phyloP scores from a whole-genome alignment of 2,113 vertebrate species.

The Rynchops niger region DNA sequence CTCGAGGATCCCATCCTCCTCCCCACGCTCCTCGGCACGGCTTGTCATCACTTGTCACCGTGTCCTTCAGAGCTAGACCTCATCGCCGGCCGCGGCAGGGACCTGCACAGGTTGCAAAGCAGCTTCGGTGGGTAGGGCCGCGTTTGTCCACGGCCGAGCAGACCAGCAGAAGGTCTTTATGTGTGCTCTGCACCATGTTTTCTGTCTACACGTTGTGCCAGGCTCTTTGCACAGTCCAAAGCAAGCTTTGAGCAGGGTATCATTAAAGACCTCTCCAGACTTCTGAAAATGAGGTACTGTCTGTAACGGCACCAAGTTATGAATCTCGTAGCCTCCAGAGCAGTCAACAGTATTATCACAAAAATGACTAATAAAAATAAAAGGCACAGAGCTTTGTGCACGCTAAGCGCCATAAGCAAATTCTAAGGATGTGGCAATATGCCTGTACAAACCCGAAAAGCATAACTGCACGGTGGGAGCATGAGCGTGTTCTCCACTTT shows the following conservation, averaged over 20 bases:
- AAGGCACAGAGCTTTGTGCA: background rate
- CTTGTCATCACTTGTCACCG: background rate
- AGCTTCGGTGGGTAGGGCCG: background rate
- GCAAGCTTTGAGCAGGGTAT: background rate
- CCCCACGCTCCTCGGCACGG: background rate
- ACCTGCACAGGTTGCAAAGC: background rate
- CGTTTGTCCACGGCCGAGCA: rapidly evolving
- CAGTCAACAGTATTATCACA: background rate
- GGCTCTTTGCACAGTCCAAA: background rate
- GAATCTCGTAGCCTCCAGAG: background rate
- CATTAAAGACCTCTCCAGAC: background rate
- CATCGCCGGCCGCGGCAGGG: background rate
- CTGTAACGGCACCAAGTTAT: background rate
- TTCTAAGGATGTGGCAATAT: background rate
- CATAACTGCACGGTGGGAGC: background rate
- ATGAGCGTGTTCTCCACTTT: background rate
- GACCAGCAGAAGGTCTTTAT: background rate
- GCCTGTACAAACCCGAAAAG: background rate
- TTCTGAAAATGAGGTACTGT: background rate
- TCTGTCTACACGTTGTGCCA: rapidly evolving
- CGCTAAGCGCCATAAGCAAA: background rate
- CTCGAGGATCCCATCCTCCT: background rate
- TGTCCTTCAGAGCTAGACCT: background rate
- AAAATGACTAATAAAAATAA: background rate
- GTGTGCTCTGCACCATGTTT: background rate